phyloP scores from a whole-genome alignment of 2,888 invertebrate species.

The Sminthurides aquaticus region DNA sequence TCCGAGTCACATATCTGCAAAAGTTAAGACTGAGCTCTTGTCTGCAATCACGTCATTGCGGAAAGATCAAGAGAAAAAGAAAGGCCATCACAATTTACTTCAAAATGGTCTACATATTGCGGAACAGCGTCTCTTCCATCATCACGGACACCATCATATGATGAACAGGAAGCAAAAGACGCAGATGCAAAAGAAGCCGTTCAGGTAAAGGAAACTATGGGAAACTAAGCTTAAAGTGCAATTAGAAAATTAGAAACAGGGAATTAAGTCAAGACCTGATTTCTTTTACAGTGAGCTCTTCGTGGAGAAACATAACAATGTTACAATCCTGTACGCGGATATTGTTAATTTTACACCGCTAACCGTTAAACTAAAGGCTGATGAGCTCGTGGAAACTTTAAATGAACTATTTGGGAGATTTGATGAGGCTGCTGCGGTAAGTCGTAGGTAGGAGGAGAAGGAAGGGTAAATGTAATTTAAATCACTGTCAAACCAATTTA shows the following conservation, averaged over 20 bases:
- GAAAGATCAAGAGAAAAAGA: conserved; percentile 25
- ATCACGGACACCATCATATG: conserved; percentile 15
- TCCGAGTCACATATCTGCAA: conserved; percentile 70
- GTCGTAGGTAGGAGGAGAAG: too few species aligned
- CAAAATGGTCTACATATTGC: conserved; percentile 16
- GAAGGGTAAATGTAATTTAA: too few species aligned
- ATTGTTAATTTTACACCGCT: conserved; percentile 86
- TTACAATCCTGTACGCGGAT: conserved; percentile 84
- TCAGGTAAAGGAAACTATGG: conserved; percentile 50
- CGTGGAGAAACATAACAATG: conserved; percentile 78
- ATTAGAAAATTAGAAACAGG: too few species aligned
- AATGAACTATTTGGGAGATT: conserved; percentile 87
- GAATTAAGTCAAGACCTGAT: too few species aligned
- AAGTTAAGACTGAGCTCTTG: conserved; percentile 54
- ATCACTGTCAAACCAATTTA: too few species aligned
- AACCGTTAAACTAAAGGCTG: conserved; percentile 72
- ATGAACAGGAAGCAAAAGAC: conserved; percentile 15
- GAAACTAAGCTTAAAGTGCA: neutral
- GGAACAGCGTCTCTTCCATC: conserved; percentile 21
- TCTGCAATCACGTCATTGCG: conserved; percentile 49
- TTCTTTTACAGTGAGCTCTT: conserved; percentile 64
- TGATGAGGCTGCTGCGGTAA: conserved; percentile 79
- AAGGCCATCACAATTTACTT: conserved; percentile 10
- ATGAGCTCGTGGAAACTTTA: conserved; percentile 73
- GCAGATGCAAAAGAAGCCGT: conserved; percentile 46